These are phyloP conservation scores for human DNA, from an alignment of 2,113 vertebrate genomes.

Conservation along the genomic window DNA sequence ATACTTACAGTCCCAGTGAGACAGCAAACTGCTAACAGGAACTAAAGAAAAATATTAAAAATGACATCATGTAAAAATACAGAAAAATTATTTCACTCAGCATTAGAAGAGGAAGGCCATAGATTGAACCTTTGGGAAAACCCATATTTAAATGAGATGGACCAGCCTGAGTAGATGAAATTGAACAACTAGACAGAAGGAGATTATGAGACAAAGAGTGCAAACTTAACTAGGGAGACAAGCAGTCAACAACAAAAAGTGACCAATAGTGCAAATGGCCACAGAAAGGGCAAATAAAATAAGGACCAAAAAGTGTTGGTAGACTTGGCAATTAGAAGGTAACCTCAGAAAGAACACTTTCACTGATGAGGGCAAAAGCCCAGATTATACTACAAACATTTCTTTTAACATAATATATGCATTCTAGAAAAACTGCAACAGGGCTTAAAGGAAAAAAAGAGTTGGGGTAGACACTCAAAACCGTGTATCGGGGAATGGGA, in stretches of 20 bases:
- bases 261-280: not conserved
- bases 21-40: conserved; percentile 1
- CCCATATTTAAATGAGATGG: not conserved
- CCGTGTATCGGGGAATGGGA: not conserved
- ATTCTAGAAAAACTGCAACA: not conserved
- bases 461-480: not conserved
- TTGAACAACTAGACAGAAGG: not conserved
- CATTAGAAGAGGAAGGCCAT: not conserved
- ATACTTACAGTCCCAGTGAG: not conserved
- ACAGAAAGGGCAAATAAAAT: not conserved
- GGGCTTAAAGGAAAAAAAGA: not conserved
- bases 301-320: not conserved
- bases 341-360: not conserved
- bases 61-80: not conserved
- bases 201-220: not conserved
- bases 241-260: not conserved
- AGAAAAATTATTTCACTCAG: not conserved
- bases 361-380: not conserved
- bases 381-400: not conserved
- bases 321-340: not conserved
- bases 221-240: not conserved
- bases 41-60: not conserved
- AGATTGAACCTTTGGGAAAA: not conserved
- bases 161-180: not conserved
- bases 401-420: not conserved